Percentiles rank a stretch among this genome's conserved stretches.
phyloP scores from a whole-genome alignment of 2,888 invertebrate genomes.

The Cosmia pyralina region DNA sequence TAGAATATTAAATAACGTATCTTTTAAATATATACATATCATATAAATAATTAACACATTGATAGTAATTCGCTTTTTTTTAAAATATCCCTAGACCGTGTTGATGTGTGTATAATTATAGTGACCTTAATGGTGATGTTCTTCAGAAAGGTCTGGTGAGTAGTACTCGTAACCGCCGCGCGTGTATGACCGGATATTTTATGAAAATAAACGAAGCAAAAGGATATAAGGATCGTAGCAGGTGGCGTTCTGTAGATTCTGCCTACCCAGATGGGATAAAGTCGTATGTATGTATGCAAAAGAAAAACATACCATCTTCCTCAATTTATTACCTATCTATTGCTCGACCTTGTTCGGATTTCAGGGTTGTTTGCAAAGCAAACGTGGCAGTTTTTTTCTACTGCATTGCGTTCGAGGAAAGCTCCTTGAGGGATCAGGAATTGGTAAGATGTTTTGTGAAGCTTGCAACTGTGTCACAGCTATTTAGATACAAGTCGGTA shows the following conservation, averaged over 20 bases:
- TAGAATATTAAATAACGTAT: too few relatives aligned
- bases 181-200: too few relatives aligned
- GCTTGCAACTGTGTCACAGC: not conserved
- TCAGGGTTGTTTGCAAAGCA: not conserved
- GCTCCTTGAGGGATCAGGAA: not conserved
- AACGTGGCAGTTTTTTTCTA: not conserved
- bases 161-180: not conserved
- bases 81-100: too few relatives aligned
- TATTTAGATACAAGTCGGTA: not conserved
- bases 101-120: too few relatives aligned
- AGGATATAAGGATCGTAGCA: too few relatives aligned
- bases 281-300: too few relatives aligned
- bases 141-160: not conserved
- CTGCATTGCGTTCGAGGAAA: not conserved
- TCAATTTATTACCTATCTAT: not conserved
- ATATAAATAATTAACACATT: too few relatives aligned
- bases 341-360: not conserved
- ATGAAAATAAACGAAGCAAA: too few relatives aligned
- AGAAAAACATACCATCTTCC: not conserved
- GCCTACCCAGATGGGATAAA: not conserved
- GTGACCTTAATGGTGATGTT: not conserved
- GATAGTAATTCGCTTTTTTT: too few relatives aligned
- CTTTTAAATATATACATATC: too few relatives aligned
- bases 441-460: constrained; percentile 1
- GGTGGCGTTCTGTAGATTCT: not conserved